Percentiles rank a stretch among this genome's conserved stretches.
Evolutionary conservation across 2,797 vertebrate species (phyloP).

Genomic region (Phalloptychus januarius): DNA sequence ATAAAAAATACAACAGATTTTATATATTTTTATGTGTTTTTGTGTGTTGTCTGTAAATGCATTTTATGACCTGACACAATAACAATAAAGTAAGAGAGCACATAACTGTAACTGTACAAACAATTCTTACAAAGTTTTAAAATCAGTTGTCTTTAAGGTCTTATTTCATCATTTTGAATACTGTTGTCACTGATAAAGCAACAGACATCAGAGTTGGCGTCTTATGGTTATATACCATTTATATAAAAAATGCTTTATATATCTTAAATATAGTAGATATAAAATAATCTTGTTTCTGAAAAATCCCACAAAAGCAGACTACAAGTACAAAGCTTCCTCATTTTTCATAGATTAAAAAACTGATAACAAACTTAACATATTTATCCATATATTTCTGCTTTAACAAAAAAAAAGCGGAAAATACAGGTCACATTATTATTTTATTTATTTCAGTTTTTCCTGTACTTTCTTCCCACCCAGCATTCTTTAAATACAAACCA

Average conservation of each 20-base stretch:
- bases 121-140: background rate
- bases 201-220: background rate
- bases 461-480: background rate
- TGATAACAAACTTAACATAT: background rate
- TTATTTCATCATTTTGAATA: background rate
- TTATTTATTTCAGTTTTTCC: background rate
- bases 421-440: background rate
- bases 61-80: background rate
- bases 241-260: background rate
- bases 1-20: background rate
- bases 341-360: background rate
- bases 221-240: background rate
- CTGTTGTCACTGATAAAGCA: background rate
- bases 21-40: background rate
- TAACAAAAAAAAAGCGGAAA: background rate
- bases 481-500: background rate
- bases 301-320: background rate
- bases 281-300: background rate
- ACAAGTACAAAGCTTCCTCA: background rate
- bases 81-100: background rate
- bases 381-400: background rate
- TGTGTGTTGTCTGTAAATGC: background rate
- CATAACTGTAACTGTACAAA: background rate
- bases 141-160: background rate
- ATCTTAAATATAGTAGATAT: background rate